Base-by-base conservation (phyloP, 2,888 invertebrate species). In the Pheosia tremula region DNA sequence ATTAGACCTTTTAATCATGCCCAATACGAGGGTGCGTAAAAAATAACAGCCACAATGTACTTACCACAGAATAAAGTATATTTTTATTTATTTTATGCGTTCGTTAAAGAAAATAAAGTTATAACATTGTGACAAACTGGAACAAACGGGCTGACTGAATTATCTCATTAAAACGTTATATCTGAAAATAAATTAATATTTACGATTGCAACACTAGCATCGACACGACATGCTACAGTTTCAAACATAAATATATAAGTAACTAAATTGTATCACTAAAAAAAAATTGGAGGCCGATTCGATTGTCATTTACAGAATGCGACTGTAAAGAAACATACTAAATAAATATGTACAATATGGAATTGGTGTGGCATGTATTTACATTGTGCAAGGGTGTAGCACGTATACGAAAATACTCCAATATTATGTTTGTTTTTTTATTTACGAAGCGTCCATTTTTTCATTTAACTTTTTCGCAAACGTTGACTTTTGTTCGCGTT, bases 281-380 rank as follows among this genome's bases (percentile, higher is more conserved):
- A 24, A 64, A 56, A 59, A 57, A 57, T 61, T 59, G 61, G 65
- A 72, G 64, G 58, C 58, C 61, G 57, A 13, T 60, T 57, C 61
- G 10, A 58, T 65, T 59, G 53, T 60, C 13, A 11, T 56, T 67
- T 66, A 59, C 61, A 67, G 55, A 63, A 47, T 56, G 52, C 45
- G 59, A 67, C 59, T 60, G 64, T 64, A 75, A 73, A 67, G 61
- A 66, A 62, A 50, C 50, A 8, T 50, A 53, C 49, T 63, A 24
- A 0, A 1, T 24, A 24, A 2, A 2, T 24, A 63, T 66, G 67
- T 65, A 59, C 63, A 66, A 68, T 72, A 72, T 68, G 64, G 62
- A 24, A 64, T 64, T 54, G 50, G 54, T 57, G 67, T 79, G 86
- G 85, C 84, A 79, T 62, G 79, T 71, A 83, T 84, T 81, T 81